phyloP scores from a whole-genome alignment of 2,113 vertebrate genomes.

The Odocoileus virginianus region DNA sequence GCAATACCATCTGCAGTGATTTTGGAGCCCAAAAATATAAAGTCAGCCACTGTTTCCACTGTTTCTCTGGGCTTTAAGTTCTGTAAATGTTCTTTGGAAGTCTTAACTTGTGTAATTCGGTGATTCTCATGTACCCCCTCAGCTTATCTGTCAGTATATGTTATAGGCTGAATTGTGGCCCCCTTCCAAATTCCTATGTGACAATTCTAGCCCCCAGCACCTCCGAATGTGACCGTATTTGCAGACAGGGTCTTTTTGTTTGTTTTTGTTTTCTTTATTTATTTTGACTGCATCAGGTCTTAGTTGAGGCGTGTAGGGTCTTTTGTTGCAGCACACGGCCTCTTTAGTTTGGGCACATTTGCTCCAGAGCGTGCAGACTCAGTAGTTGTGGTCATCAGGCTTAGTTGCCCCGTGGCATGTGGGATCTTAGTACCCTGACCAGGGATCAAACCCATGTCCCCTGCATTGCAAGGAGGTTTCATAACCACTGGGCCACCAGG shows the following conservation, averaged over 20 bases:
- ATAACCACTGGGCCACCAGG: not conserved
- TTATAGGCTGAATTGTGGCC: not conserved
- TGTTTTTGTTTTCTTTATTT: not conserved
- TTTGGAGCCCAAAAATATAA: not conserved
- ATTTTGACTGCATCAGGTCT: not conserved
- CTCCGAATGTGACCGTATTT: not conserved
- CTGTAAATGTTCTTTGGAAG: not conserved
- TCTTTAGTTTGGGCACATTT: not conserved
- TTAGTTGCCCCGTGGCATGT: not conserved
- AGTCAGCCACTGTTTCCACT: not conserved
- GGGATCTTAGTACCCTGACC: not conserved
- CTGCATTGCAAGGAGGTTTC: not conserved
- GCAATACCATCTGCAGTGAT: not conserved
- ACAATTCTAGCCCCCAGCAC: not conserved
- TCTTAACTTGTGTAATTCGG: not conserved
- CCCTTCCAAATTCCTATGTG: not conserved
- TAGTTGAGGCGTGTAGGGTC: not conserved
- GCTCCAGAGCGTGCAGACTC: not conserved
- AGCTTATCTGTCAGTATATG: not conserved
- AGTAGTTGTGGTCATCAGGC: not conserved
- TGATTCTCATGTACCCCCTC: not conserved
- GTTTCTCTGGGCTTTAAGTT: not conserved
- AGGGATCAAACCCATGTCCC: not conserved
- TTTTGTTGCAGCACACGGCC: rapidly evolving
- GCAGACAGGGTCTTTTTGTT: not conserved